Base-by-base conservation (phyloP, 2,797 vertebrate genomes). In the Acropternis orthonyx region DNA sequence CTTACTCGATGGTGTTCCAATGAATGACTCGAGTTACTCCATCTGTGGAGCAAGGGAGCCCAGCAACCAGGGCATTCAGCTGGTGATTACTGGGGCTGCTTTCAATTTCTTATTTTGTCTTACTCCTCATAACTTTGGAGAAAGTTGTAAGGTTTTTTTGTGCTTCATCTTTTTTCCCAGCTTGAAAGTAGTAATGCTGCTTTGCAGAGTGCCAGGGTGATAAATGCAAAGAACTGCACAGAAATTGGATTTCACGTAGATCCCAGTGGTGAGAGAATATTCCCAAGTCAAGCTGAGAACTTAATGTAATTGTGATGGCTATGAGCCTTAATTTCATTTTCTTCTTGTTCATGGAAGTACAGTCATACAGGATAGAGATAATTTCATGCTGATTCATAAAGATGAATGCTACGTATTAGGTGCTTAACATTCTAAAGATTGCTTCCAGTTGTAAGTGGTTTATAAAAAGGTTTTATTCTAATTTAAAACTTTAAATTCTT, bases 201-300 rank as follows among this genome's bases (percentile, higher is more conserved):
- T 44, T 74, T 89, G 44, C 39, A 39, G 34, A 58, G 18, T 66
- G 43, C 58, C 41, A 28, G 44, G 20, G 41, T 2, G 1, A 22
- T 69, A 55, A 79, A 55, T 79, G 73, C 61, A 49, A 63, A 74
- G 73, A 69, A 56, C 61, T 80, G 39, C 62, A 12, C 37, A 62
- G 63, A 68, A 86, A 61, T 37, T 72, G 30, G 55, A 68, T 92
- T 93, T 90, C 43, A 17, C 0, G 0, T 67, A 44, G 56, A 83
- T 80, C n/a, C 36, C 69, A 39, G 76, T 52, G 58, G 54, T 61
- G 51, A 58, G 36, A 88, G 51, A 92, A 41, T 23, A 9, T 67
- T 92, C 52, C 65, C 34, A 56, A 73, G 61, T 67, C 65, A 83
- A 66, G 6, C 85, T 88, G 80, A 90, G 80, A 88, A 83, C 56